Conservation (phyloP, 2,888 invertebrate species). For the Caenorhabditis uteleia region DNA sequence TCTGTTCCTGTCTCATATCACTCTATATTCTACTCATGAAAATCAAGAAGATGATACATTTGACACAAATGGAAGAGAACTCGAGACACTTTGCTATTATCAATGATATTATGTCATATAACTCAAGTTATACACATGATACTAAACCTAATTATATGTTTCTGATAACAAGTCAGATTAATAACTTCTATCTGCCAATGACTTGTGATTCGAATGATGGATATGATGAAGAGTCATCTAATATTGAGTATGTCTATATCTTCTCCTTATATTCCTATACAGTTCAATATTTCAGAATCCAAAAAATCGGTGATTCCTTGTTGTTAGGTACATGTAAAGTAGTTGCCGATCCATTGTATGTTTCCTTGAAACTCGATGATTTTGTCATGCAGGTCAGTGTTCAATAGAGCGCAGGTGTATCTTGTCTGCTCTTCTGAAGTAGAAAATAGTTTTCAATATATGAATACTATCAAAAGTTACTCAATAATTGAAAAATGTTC, state of each 20-base stretch:
- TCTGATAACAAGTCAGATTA: conserved; percentile 29
- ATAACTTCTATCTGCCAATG: conserved; percentile 31
- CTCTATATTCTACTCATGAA: conserved; percentile 32
- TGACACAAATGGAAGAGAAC: conserved; percentile 31
- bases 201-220: conserved; percentile 32
- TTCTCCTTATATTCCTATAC: background rate
- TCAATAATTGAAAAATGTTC: background rate
- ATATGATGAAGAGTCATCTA: conserved; percentile 14
- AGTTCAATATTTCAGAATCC: conserved; percentile 2
- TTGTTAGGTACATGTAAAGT: conserved; percentile 20
- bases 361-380: conserved; percentile 24
- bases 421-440: no score
- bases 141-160: conserved; percentile 22
- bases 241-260: conserved; percentile 12
- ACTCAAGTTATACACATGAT: conserved; percentile 24
- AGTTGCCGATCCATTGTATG: conserved; percentile 29
- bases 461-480: no score
- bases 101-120: conserved; percentile 29
- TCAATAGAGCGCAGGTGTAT: no score
- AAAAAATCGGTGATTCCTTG: conserved; percentile 26
- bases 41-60: conserved; percentile 28
- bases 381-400: conserved; percentile 21
- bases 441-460: no score
- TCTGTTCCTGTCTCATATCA: conserved; percentile 25
- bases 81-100: conserved; percentile 32